Evolutionary conservation across 2,888 invertebrate genomes (phyloP), one percentile per base, ranked within the genome.

Genomic region (Lepidocyrtoides sp.): DNA sequence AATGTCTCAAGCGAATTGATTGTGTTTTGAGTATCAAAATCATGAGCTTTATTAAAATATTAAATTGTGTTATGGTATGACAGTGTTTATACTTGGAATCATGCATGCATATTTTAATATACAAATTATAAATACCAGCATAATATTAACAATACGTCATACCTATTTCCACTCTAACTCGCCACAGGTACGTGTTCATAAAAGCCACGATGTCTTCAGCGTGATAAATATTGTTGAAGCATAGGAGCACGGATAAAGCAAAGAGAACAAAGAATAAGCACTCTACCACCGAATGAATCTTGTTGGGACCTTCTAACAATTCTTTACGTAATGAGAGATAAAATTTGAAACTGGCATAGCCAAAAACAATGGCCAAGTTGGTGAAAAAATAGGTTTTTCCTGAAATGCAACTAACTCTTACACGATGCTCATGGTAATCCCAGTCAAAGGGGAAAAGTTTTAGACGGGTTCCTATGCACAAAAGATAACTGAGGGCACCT

Each of bases 261-360:
- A 91, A 91, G 12, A 91, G 75, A 36, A 91, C 91, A 91, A 91
- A 89, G 89, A 89, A 91, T 14, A 91, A 54, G 32, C 89, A 91
- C 48, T 89, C 91, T 8, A 81, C 85, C 1, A 89, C 89, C 0
- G 89, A 89, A 54, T 89, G 89, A 10, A 89, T 89, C 20, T 89
- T 89, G 82, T 72, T 83, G 12, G 83, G 83, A 54, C 75, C 84
- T 26, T 89, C 89, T 10, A 89, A 17, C 0, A 89, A 26, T 48
- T 89, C 89, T 36, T 84, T 89, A n/a, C 89, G 20, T 3, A 89
- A 17, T 4, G 75, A 75, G 12, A 85, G 44, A 48, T 89, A 89
- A 54, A 91, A 89, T 69, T 89, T 91, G 36, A 91, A 57, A 57
- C 88, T 85, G 2, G 89, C 81, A 17, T 91, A 91, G 54, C 79